Percentiles rank a stretch among this genome's conserved stretches.
Conservation (phyloP, 2,888 invertebrate species). For the Furcula furcula region DNA sequence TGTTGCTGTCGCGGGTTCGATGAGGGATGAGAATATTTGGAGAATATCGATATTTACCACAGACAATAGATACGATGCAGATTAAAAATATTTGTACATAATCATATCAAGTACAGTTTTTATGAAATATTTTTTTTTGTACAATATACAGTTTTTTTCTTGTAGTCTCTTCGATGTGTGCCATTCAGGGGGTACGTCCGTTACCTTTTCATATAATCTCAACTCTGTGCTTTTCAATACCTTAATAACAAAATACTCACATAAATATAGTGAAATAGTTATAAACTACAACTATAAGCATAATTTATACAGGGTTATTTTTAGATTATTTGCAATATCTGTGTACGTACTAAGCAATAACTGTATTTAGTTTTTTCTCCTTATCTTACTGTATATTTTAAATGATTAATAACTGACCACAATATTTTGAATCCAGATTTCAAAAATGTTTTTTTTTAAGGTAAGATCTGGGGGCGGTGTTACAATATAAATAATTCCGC, state of each 20-base stretch:
- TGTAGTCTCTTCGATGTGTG: conserved; percentile 69
- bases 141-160: conserved; percentile 63
- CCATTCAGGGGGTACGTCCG: conserved; percentile 71
- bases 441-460: no score
- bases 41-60: conserved; percentile 35
- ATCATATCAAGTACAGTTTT: conserved; percentile 77
- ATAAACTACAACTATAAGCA: conserved; percentile 72
- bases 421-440: no score
- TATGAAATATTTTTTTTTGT: conserved; percentile 62
- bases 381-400: conserved; percentile 8
- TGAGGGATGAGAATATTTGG: no score
- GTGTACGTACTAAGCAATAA: conserved; percentile 34
- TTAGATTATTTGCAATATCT: conserved; percentile 50
- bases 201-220: conserved; percentile 72
- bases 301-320: conserved; percentile 81
- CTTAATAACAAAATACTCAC: conserved; percentile 74
- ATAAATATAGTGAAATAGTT: conserved; percentile 68
- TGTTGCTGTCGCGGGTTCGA: conserved; percentile 21
- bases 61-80: conserved; percentile 35
- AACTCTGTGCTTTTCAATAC: conserved; percentile 64
- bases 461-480: conserved; percentile 21
- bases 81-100: conserved; percentile 60
- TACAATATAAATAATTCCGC: no score
- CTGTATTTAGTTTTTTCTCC: conserved; percentile 21
- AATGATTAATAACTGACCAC: no score